phyloP scores from a whole-genome alignment of 2,888 invertebrate genomes.

The Diarsia mendica region DNA sequence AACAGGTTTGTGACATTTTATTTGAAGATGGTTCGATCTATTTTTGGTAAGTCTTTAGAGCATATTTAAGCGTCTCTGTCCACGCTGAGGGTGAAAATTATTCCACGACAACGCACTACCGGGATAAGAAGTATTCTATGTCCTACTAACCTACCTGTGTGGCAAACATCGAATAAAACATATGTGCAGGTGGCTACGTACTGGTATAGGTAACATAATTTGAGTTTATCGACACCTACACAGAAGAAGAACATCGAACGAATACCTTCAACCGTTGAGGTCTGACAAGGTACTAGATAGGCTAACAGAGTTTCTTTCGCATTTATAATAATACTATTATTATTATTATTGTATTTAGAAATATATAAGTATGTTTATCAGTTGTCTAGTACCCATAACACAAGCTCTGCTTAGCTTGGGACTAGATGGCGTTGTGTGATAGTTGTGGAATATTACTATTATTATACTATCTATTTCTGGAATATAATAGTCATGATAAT shows the following conservation, averaged over 20 bases:
- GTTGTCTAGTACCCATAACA: too few relatives aligned
- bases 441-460: too few relatives aligned
- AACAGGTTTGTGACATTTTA: neutral
- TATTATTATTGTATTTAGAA: too few relatives aligned
- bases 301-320: neutral
- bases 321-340: neutral
- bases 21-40: neutral
- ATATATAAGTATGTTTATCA: too few relatives aligned
- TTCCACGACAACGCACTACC: neutral
- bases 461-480: neutral
- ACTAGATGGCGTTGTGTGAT: too few relatives aligned
- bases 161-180: neutral
- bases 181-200: too few relatives aligned
- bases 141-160: neutral
- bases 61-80: neutral
- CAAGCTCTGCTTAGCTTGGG: too few relatives aligned
- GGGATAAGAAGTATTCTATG: neutral
- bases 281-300: too few relatives aligned
- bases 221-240: too few relatives aligned
- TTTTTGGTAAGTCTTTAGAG: neutral
- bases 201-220: too few relatives aligned
- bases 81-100: neutral
- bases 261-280: too few relatives aligned
- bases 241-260: too few relatives aligned
- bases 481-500: slow-evolving; percentile 5